phyloP scores from a whole-genome alignment of 2,113 vertebrate genomes.

The Sinosuthora webbiana region DNA sequence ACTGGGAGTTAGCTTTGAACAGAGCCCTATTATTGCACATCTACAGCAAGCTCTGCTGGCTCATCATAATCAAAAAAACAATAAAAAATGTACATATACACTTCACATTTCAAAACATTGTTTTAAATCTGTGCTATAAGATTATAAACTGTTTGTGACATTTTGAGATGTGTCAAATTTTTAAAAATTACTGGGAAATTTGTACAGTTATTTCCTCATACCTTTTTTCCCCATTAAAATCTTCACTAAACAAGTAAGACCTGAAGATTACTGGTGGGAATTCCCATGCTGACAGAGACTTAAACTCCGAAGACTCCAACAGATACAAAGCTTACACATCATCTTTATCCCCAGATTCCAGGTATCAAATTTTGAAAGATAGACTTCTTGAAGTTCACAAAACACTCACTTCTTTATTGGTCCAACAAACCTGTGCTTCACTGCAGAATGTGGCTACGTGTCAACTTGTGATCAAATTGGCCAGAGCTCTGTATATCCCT shows the following conservation, averaged over 20 bases:
- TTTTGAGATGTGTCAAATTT: background rate
- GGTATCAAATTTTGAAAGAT: background rate
- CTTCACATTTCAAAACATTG: background rate
- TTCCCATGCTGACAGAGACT: background rate
- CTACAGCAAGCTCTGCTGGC: background rate
- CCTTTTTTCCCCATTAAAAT: background rate
- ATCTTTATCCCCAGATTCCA: background rate
- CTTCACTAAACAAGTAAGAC: background rate
- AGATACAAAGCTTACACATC: background rate
- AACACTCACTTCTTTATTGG: background rate
- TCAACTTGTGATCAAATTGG: slow-evolving; percentile 13
- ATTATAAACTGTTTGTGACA: background rate
- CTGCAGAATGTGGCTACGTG: background rate
- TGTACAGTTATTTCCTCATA: background rate
- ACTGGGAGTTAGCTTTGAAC: background rate
- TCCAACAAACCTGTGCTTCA: background rate
- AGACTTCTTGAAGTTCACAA: background rate
- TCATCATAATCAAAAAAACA: background rate
- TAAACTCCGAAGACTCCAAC: background rate
- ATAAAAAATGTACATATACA: background rate
- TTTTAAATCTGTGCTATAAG: background rate
- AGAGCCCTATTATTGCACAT: background rate
- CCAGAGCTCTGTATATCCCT: background rate
- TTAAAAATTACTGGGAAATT: background rate
- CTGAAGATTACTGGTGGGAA: background rate